These are phyloP conservation scores for Sinocyclocheilus anophthalmus DNA, from an alignment of 2,113 vertebrate genomes.

Conservation along the genomic window DNA sequence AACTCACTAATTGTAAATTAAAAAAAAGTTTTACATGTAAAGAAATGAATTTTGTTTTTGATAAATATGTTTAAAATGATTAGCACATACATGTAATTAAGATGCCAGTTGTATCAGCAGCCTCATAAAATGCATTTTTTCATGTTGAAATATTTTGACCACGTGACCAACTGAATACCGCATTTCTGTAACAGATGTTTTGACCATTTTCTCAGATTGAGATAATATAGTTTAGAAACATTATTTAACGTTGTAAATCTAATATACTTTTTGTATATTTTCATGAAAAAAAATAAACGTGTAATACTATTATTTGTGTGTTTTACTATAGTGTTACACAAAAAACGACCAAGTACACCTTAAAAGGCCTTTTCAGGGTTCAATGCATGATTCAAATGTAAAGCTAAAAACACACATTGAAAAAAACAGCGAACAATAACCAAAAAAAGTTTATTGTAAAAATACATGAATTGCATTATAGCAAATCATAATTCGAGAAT, in stretches of 20 bases:
- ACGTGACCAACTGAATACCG: not conserved
- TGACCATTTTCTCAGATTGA: too few species aligned
- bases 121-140: not conserved
- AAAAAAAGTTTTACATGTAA: not conserved
- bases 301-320: not conserved
- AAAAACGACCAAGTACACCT: not conserved
- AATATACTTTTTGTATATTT: not conserved
- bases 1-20: not conserved
- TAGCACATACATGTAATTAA: not conserved
- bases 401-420: not conserved
- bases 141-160: not conserved
- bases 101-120: not conserved
- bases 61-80: not conserved
- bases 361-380: not conserved
- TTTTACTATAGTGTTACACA: not conserved
- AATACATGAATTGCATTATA: constrained; percentile 1
- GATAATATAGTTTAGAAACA: too few species aligned
- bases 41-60: not conserved
- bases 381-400: not conserved
- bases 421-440: not conserved
- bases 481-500: not conserved
- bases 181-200: too few species aligned
- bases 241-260: too few species aligned
- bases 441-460: constrained; percentile 56
- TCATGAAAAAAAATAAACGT: not conserved